phyloP scores from a whole-genome alignment of 2,888 invertebrate genomes.

The Lithophane semibrunnea region DNA sequence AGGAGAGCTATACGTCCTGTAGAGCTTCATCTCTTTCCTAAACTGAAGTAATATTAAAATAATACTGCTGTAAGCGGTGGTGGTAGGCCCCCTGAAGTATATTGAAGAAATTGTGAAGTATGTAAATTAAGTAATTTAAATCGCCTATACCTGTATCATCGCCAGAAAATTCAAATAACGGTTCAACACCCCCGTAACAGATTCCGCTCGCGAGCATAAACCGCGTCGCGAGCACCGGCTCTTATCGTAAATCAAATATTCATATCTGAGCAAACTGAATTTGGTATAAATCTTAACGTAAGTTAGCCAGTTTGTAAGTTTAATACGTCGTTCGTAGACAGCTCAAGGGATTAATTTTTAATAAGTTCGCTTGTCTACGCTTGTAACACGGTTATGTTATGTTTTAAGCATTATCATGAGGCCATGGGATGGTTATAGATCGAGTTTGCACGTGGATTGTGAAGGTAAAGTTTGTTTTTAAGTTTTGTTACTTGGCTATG shows the following conservation, averaged over 20 bases:
- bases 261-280: slow-evolving; percentile 70
- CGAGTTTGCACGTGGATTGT: slow-evolving; percentile 6
- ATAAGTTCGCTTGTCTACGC: slow-evolving; percentile 63
- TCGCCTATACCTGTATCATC: neutral
- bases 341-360: slow-evolving; percentile 70
- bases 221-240: slow-evolving; percentile 61
- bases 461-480: neutral
- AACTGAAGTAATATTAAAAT: too few relatives aligned
- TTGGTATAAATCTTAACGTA: slow-evolving; percentile 67
- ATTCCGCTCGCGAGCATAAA: neutral
- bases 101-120: neutral
- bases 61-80: too few relatives aligned
- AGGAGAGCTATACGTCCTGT: too few relatives aligned
- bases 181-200: neutral
- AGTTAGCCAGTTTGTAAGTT: slow-evolving; percentile 65
- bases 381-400: slow-evolving; percentile 41
- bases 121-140: neutral
- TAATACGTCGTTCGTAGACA: slow-evolving; percentile 70
- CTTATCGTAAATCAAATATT: slow-evolving; percentile 73
- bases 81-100: too few relatives aligned
- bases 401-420: slow-evolving; percentile 24
- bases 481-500: neutral
- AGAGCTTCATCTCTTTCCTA: too few relatives aligned
- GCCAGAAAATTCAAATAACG: slow-evolving; percentile 14
- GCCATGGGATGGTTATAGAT: slow-evolving; percentile 23